Evolutionary conservation across 1,140 invertebrate genomes (phyloP).

Genomic region (Cyrtorhinus lividipennis): DNA sequence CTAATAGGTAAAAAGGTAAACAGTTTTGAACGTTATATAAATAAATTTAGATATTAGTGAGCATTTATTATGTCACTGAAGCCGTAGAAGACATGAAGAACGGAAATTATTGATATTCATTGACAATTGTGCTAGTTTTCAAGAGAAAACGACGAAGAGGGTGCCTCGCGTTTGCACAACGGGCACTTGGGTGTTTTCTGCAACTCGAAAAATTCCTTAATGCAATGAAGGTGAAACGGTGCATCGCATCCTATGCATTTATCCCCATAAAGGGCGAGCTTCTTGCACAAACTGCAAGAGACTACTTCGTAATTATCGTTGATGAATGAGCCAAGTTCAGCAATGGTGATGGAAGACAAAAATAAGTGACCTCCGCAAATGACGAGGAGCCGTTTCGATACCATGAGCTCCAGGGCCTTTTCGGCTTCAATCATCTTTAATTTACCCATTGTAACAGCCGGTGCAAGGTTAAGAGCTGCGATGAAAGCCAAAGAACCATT

Average conservation of each 20-base stretch:
- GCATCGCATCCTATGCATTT: background rate
- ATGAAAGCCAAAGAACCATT: background rate
- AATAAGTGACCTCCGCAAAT: background rate
- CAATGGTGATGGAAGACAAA: background rate
- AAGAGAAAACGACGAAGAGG: too few species aligned
- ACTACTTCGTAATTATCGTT: background rate
- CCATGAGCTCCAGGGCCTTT: background rate
- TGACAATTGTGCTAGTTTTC: too few species aligned
- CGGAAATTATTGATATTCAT: too few species aligned
- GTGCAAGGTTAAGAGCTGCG: background rate
- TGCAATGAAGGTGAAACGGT: background rate
- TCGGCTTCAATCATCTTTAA: background rate
- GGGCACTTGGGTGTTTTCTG: constrained; percentile 11
- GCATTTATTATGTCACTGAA: too few species aligned
- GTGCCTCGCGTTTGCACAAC: background rate
- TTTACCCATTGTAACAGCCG: background rate
- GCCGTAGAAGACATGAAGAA: too few species aligned
- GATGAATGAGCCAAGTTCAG: background rate
- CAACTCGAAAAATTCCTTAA: background rate
- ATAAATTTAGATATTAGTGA: too few species aligned
- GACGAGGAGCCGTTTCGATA: background rate
- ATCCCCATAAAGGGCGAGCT: background rate
- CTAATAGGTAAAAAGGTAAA: too few species aligned
- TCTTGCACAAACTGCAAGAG: background rate
- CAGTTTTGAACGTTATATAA: too few species aligned